Conservation (phyloP, 2,797 vertebrate species). For the Arrhamphus sclerolepis region DNA sequence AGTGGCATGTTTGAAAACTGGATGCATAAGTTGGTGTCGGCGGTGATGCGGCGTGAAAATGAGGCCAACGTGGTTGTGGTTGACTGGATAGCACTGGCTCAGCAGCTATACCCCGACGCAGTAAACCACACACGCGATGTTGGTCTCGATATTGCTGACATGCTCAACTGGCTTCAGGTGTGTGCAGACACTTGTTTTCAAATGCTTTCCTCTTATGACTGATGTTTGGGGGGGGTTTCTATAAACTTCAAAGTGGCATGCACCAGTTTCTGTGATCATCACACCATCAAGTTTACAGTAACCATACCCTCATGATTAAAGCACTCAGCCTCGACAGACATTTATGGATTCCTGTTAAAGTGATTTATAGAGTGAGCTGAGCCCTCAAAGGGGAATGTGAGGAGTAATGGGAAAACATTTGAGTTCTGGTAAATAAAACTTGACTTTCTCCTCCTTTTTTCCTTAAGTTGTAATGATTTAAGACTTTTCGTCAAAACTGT, state of each 20-base stretch:
- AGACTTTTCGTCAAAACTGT: no score
- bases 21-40: conserved; percentile 86
- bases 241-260: background rate
- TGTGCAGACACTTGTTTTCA: background rate
- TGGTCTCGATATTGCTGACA: conserved; percentile 81
- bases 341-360: no score
- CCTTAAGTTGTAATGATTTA: no score
- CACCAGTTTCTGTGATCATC: background rate
- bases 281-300: no score
- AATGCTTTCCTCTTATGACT: background rate
- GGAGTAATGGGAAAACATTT: no score
- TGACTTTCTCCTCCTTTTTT: no score
- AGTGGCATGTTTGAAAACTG: conserved; percentile 91
- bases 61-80: conserved; percentile 91
- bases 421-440: no score
- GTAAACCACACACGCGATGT: conserved; percentile 87
- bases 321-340: no score
- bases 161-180: conserved; percentile 96
- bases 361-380: no score
- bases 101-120: conserved; percentile 90
- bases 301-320: no score
- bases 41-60: conserved; percentile 85
- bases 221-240: background rate
- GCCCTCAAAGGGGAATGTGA: no score
- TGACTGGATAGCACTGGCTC: conserved; percentile 89